Conservation (phyloP, 2,797 vertebrate genomes). For the Champsocephalus gunnari region DNA sequence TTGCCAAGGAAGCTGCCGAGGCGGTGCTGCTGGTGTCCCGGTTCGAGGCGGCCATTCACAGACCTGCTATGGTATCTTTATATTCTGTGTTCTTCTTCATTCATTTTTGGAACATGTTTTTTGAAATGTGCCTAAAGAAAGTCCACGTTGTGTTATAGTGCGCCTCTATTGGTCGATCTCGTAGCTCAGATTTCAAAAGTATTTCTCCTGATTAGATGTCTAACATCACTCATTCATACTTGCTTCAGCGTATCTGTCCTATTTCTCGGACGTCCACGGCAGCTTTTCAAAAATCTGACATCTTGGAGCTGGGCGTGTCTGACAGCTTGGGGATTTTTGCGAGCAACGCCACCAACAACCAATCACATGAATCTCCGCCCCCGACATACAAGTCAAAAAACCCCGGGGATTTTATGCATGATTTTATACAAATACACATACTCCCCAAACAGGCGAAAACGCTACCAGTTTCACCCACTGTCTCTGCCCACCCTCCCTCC, state of each 20-base stretch:
- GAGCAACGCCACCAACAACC: no score
- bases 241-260: not conserved
- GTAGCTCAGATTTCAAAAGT: not conserved
- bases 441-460: no score
- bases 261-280: no score
- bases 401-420: no score
- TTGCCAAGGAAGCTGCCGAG: conserved; percentile 59
- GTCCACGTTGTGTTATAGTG: not conserved
- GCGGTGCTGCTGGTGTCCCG: conserved; percentile 61
- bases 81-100: not conserved
- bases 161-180: not conserved
- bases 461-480: no score
- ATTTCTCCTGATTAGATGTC: not conserved
- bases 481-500: no score
- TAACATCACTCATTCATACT: not conserved
- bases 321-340: no score
- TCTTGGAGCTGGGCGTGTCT: no score
- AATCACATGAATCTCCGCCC: no score
- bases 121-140: not conserved
- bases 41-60: conserved; percentile 73
- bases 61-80: conserved; percentile 80
- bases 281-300: no score
- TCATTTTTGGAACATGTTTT: not conserved
- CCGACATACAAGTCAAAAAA: no score
- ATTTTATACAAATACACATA: no score